Percentiles rank a stretch among this genome's conserved stretches.
These are phyloP conservation scores for Pandion haliaetus DNA, from an alignment of 2,113 vertebrate species.

Conservation along the genomic window DNA sequence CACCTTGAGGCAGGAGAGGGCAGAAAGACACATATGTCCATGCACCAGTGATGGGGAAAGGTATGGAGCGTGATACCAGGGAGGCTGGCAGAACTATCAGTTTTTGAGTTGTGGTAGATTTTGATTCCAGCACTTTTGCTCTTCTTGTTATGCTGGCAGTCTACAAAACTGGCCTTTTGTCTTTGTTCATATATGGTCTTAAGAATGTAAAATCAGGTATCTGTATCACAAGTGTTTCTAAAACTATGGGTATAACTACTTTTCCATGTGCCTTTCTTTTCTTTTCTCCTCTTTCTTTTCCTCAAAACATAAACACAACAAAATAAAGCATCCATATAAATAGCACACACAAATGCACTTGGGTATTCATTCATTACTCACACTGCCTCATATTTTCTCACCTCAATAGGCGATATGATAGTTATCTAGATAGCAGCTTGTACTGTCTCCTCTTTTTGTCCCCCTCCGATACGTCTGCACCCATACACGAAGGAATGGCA, in stretches of 20 bases:
- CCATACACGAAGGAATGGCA: not conserved
- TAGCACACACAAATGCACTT: not conserved
- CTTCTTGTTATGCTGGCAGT: not conserved
- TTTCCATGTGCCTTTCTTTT: not conserved
- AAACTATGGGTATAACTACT: not conserved
- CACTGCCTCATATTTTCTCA: not conserved
- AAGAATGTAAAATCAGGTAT: not conserved
- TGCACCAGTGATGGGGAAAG: not conserved
- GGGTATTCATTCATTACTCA: not conserved
- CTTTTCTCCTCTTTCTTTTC: not conserved
- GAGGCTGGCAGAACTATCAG: not conserved
- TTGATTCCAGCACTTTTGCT: not conserved
- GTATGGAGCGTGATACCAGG: accelerated
- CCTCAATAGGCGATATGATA: not conserved
- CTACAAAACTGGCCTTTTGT: not conserved
- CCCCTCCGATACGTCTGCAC: not conserved
- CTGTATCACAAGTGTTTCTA: not conserved
- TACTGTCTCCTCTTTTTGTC: not conserved
- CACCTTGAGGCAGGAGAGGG: not conserved
- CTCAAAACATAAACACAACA: not conserved
- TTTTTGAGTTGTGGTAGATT: not conserved
- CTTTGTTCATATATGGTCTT: not conserved
- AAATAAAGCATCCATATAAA: not conserved
- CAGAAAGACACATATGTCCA: not conserved
- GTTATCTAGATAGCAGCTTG: not conserved